Evolutionary conservation across 2,113 vertebrate genomes (phyloP).

Genomic region (Scatophagus argus): DNA sequence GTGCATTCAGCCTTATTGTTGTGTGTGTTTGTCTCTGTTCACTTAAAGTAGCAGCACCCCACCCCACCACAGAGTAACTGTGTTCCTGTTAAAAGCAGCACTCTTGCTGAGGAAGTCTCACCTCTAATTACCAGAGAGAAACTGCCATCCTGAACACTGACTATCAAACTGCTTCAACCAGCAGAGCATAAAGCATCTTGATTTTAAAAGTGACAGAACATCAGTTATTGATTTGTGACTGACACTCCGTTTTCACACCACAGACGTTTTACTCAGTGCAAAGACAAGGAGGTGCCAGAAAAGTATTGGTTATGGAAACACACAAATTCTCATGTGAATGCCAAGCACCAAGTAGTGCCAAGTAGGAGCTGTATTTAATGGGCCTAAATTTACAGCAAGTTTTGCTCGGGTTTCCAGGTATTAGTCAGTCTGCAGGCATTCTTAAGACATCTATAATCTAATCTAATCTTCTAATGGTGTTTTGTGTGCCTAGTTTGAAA

Average conservation of each 20-base stretch:
- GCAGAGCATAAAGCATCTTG: background rate
- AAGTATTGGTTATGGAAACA: background rate
- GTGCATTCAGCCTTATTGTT: background rate
- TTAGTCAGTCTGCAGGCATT: background rate
- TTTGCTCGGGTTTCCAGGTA: background rate
- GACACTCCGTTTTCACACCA: background rate
- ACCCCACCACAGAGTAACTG: background rate
- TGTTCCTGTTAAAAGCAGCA: background rate
- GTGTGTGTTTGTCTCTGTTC: background rate
- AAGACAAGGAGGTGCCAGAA: background rate
- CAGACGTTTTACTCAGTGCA: background rate
- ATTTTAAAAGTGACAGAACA: background rate
- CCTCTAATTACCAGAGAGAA: conserved; percentile 6
- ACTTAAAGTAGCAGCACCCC: background rate
- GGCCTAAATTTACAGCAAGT: background rate
- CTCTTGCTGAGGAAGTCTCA: background rate
- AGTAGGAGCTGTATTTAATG: background rate
- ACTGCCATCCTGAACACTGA: background rate
- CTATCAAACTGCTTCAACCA: background rate
- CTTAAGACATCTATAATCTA: background rate
- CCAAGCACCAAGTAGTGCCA: background rate
- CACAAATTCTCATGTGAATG: background rate
- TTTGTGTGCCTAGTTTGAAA: background rate
- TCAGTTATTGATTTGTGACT: conserved; percentile 5
- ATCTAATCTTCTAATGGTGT: background rate